phyloP scores from a whole-genome alignment of 2,888 invertebrate genomes.

The Sericinus montela region DNA sequence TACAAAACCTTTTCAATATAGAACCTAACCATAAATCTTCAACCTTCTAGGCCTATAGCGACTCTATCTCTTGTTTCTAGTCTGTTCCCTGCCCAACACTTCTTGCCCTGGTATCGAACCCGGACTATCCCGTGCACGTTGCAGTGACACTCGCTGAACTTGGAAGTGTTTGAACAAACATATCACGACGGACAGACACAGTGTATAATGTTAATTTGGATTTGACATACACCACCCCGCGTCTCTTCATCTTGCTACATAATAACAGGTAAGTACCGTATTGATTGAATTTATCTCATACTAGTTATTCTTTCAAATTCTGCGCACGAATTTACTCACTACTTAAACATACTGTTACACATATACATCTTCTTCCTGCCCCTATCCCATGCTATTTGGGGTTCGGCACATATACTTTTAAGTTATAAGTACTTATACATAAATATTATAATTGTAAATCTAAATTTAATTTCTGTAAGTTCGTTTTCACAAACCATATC shows the following conservation, averaged over 20 bases:
- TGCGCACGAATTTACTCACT: too few species aligned
- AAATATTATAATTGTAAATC: too few species aligned
- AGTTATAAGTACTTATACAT: too few species aligned
- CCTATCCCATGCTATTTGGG: too few species aligned
- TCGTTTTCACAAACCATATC: too few species aligned
- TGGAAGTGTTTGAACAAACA: conserved; percentile 22
- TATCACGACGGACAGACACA: conserved; percentile 28
- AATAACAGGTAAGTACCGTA: conserved; percentile 34
- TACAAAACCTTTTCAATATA: background rate
- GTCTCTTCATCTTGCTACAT: conserved; percentile 27
- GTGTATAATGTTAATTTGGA: conserved; percentile 46
- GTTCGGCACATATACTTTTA: too few species aligned
- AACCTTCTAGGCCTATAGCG: conserved; percentile 18
- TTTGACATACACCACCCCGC: conserved; percentile 37
- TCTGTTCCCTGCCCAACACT: conserved; percentile 25
- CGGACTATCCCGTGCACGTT: conserved; percentile 20
- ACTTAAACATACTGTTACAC: too few species aligned
- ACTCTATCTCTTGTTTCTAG: conserved; percentile 32
- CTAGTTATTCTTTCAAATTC: too few species aligned
- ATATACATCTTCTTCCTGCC: too few species aligned
- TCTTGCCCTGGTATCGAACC: conserved; percentile 25
- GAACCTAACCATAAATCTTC: conserved; percentile 7
- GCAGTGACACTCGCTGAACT: conserved; percentile 21
- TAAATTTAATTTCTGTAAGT: too few species aligned
- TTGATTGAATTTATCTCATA: background rate